Conservation (phyloP, 2,888 invertebrate species). For the Drosophila glabriapex region DNA sequence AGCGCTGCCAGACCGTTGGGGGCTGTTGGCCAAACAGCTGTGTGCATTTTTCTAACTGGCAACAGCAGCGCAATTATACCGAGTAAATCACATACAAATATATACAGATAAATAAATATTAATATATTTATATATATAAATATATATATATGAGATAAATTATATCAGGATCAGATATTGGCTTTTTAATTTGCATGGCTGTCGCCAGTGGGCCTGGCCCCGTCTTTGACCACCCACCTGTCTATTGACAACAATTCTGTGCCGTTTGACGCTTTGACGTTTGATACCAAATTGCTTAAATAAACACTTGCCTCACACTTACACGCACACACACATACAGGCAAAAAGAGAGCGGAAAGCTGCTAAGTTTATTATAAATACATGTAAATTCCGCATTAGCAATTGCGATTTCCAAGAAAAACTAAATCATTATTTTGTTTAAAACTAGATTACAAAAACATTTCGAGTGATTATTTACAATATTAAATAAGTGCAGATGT, state of each 20-base stretch:
- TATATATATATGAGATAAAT: not conserved
- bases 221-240: not conserved
- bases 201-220: not conserved
- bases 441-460: not conserved
- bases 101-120: slow-evolving; percentile 10
- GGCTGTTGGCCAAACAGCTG: slow-evolving; percentile 24
- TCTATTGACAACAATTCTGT: not conserved
- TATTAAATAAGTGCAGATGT: slow-evolving; percentile 1
- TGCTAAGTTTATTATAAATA: not conserved
- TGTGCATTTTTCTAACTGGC: not conserved
- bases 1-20: slow-evolving; percentile 21
- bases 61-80: not conserved
- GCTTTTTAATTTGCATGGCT: slow-evolving; percentile 34
- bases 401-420: not conserved
- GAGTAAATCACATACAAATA: not conserved
- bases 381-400: not conserved
- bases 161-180: slow-evolving; percentile 15
- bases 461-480: not conserved
- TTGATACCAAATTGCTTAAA: slow-evolving; percentile 42
- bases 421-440: not conserved
- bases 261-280: not conserved
- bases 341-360: not conserved
- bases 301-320: slow-evolving; percentile 6
- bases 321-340: not conserved
- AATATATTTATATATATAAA: not conserved